Conservation (phyloP, 2,797 vertebrate species). For the Coccyzus lansbergi region DNA sequence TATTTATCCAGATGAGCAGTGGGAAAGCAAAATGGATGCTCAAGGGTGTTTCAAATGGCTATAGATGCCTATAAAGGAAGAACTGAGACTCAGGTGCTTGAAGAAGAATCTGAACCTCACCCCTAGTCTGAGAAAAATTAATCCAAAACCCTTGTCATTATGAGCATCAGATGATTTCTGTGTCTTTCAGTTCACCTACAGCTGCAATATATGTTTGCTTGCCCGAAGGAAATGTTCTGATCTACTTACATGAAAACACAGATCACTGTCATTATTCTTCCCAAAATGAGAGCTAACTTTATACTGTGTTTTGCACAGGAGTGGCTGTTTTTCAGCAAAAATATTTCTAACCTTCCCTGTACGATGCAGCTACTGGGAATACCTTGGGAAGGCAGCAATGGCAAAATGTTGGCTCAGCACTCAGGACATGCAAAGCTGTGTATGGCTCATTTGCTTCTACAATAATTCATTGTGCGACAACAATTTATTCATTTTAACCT, state of each 20-base stretch:
- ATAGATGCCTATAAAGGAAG: neutral
- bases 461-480: neutral
- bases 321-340: neutral
- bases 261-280: neutral
- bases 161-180: neutral
- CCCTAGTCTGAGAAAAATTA: neutral
- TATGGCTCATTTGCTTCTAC: neutral
- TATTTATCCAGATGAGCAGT: neutral
- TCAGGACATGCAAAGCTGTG: neutral
- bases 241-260: neutral
- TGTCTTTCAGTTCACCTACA: neutral
- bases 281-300: neutral
- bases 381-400: neutral
- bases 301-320: neutral
- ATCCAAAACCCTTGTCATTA: neutral
- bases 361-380: neutral
- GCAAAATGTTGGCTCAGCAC: neutral
- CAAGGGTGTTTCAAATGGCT: neutral
- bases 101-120: neutral
- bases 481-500: constrained; percentile 13
- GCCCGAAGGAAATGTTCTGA: neutral
- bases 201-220: neutral
- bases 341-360: neutral
- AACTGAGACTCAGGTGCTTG: neutral
- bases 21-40: neutral